Base-by-base conservation (phyloP, 2,797 vertebrate genomes). In the Coregonus ussuriensis region DNA sequence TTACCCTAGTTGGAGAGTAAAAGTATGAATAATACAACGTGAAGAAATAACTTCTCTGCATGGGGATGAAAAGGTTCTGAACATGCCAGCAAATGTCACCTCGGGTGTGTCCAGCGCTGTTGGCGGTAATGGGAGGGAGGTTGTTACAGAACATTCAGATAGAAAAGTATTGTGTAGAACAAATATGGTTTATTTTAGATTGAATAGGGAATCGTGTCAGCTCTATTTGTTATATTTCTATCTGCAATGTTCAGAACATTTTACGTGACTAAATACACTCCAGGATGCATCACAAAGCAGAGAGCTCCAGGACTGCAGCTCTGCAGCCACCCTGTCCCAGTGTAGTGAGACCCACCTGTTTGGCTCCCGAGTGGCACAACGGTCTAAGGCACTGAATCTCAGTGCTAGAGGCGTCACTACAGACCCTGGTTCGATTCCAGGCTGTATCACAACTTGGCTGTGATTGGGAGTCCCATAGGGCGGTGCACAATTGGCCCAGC, bases 281-380 rank as follows among this genome's bases (percentile, higher is more conserved):
- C 41, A 47, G 9, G 41, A 47, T 47, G 41, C 41, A 47, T 47
- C 41, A 47, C 9, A 11, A 47, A 47, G 9, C 9, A 47, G 41
- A 47, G 41, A 47, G 9, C 41, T 47, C 33, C 14, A 33, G 65
- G 29, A 14, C 29, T 31, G 13, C 21, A 81, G 83, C 78, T 83
- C 81, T 84, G 78, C 81, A 62, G 72, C 74, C 81, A 80, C 87
- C 76, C 84, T 77, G 70, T 81, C 69, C 31, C 33, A 6, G 66
- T 29, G 6, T 15, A 6, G 18, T 59, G 16, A 6, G 54, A 18
- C 52, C 52, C 52, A 35, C 35, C 35, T 0, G 35, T 35, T 4
- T 35, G 35, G 0, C 35, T 35, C 35, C 25, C 25, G 25, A 25
- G 25, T 25, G 25, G 25, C 25, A 1, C 25, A 25, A 25, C 25